Percentiles rank a stretch among this genome's conserved stretches.
phyloP scores from a whole-genome alignment of 2,113 vertebrate species.

The Xiphorhynchus elegans region DNA sequence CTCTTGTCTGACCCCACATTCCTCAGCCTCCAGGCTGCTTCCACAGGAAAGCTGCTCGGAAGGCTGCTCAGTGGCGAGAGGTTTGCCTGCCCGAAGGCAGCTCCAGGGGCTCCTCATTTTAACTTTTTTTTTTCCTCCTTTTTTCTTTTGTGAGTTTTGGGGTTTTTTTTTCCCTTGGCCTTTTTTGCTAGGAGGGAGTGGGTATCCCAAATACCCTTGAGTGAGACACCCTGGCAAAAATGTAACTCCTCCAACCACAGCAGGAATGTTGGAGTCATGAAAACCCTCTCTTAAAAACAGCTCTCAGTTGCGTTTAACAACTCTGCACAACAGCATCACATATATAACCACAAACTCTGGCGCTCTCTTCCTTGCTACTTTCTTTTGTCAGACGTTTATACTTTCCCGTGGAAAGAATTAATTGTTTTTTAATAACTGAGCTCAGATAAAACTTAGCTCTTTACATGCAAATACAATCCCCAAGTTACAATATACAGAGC shows the following conservation, averaged over 20 bases:
- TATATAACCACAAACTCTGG: neutral
- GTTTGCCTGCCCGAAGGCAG: constrained; percentile 37
- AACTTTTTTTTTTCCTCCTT: neutral
- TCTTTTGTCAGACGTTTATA: neutral
- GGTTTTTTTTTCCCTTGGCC: accelerated
- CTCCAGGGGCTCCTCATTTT: neutral
- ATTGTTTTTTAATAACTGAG: neutral
- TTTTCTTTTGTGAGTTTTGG: neutral
- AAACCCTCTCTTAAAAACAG: neutral
- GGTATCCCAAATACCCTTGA: constrained; percentile 14
- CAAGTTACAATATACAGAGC: neutral
- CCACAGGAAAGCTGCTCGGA: constrained; percentile 63
- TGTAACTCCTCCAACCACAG: constrained; percentile 40
- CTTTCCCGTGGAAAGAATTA: neutral
- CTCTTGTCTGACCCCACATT: constrained; percentile 86
- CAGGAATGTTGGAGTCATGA: constrained; percentile 36
- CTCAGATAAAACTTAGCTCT: neutral
- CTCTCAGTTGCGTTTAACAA: neutral
- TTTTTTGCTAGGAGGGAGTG: neutral
- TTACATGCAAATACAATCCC: neutral
- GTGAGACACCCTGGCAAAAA: constrained; percentile 1
- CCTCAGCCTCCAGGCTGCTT: constrained; percentile 79
- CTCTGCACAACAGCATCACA: neutral
- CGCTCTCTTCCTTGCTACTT: neutral
- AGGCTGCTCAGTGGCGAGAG: constrained; percentile 22